Base-by-base conservation (phyloP, 1,140 invertebrate species). In the Druon quercuslanigerum region DNA sequence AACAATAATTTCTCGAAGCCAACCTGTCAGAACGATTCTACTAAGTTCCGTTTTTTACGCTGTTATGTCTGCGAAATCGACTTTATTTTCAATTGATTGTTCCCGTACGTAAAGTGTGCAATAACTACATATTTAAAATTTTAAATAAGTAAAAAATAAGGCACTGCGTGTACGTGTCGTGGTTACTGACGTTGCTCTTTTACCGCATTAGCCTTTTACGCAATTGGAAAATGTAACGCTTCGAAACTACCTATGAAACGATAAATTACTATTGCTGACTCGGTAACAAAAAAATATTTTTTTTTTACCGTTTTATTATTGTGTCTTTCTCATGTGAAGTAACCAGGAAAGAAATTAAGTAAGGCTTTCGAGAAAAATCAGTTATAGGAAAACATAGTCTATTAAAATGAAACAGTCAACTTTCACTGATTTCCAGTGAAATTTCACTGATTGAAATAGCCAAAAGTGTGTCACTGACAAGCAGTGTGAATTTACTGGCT, bases 181-280 rank as follows among this genome's bases (percentile, higher is more conserved):
- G 60, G 25, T 66, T 66, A 40, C 60, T 66, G 60, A 40, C 33
- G 40, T 40, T 11, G 57, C 25, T 8, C 60, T 66, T 33, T 66
- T 66, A 66, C 40, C 60, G 33, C 33, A 66, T 66, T 66, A 66
- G 25, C 25, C 60, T 46, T 66, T 66, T 66, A 66, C 25, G 60
- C 60, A 66, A 66, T 66, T 12, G 12, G 60, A 46, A 66, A 33
- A 25, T 66, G 20, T 60, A 66, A 16, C 14, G 60, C 60, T 66
- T 40, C 46, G 14, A 16, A 25, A 66, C 60, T 66, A 40, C 17
- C 60, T 20, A 66, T 14, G 25, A 66, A 66, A 66, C 14, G 9
- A 40, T 66, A 66, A 66, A 66, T 66, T 66, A 66, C 60, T 7
- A 66, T 40, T 66, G 60, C 60, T 66, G 60, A 40, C 33, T n/a